These are phyloP conservation scores for Adineta ricciae DNA, from an alignment of 2,888 invertebrate species.

Conservation along the genomic window DNA sequence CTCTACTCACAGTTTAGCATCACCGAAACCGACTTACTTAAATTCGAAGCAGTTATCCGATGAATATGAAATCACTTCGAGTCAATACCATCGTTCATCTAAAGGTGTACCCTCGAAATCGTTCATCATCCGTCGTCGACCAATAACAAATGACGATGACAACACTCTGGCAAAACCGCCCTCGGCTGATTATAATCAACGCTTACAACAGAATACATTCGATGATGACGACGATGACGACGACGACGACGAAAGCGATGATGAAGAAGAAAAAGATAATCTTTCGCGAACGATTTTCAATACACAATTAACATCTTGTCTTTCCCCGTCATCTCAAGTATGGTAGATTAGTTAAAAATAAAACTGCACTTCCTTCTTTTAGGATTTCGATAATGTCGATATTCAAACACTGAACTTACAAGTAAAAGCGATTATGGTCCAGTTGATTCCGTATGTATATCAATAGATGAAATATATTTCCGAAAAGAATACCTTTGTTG, in stretches of 20 bases:
- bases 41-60: background rate
- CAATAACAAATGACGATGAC: background rate
- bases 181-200: background rate
- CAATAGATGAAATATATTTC: background rate
- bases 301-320: background rate
- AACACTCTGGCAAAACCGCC: background rate
- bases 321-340: background rate
- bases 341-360: background rate
- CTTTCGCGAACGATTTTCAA: background rate
- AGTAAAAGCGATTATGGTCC: background rate
- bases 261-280: background rate
- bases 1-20: background rate
- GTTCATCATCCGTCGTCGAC: constrained; percentile 6
- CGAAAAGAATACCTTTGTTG: background rate
- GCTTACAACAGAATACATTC: background rate
- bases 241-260: background rate
- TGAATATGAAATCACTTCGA: background rate
- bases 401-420: background rate
- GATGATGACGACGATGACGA: background rate
- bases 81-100: background rate
- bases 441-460: constrained; percentile 1
- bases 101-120: background rate
- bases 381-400: constrained; percentile 12
- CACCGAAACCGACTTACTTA: background rate
- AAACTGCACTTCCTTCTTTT: background rate